Conservation (phyloP, 1,140 invertebrate species). For the Myzus persicae region DNA sequence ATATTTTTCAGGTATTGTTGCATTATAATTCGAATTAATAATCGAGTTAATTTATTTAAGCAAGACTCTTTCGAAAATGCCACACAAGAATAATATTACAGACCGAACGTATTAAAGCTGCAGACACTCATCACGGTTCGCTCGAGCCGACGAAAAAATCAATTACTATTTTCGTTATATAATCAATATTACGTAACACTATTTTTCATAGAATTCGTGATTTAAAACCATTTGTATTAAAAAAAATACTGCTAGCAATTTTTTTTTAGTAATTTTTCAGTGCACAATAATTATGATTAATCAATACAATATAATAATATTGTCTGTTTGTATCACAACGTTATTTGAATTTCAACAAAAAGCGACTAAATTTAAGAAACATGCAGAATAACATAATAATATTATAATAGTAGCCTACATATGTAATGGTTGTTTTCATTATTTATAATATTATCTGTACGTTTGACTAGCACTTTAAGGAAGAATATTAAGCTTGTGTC, state of each 20-base stretch:
- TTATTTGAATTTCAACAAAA: too few relatives aligned
- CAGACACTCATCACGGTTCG: not conserved
- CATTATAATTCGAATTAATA: too few relatives aligned
- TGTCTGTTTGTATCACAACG: too few relatives aligned
- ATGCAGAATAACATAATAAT: too few relatives aligned
- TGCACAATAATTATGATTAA: not conserved
- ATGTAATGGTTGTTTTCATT: too few relatives aligned
- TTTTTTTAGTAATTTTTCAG: not conserved
- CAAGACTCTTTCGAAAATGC: not conserved
- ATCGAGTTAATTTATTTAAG: too few relatives aligned
- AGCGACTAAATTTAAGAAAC: too few relatives aligned
- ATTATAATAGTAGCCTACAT: too few relatives aligned
- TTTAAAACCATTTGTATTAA: not conserved
- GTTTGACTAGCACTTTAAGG: too few relatives aligned
- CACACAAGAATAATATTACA: not conserved
- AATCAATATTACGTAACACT: not conserved
- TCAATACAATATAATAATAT: not conserved
- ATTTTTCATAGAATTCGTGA: not conserved
- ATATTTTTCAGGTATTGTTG: not conserved
- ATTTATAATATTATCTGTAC: too few relatives aligned
- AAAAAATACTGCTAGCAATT: not conserved
- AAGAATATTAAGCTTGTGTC: too few relatives aligned
- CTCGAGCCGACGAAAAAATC: not conserved
- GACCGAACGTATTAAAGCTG: too few relatives aligned
- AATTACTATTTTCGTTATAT: not conserved